phyloP scores from a whole-genome alignment of 2,113 vertebrate species.

The Clupea harengus region DNA sequence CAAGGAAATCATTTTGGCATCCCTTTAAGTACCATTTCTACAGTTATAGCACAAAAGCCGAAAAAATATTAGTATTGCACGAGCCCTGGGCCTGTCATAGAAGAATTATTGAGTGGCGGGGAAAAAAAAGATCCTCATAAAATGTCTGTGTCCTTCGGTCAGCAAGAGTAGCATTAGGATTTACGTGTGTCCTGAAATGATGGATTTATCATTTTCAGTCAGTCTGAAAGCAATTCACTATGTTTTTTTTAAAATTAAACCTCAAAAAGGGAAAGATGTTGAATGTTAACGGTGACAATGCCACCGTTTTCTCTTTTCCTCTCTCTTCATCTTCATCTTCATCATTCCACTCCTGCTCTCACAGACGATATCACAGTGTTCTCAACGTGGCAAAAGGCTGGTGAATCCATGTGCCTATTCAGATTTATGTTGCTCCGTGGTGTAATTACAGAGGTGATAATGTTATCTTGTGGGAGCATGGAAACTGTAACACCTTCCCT shows the following conservation, averaged over 20 bases:
- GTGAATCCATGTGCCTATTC: not conserved
- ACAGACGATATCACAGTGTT: not conserved
- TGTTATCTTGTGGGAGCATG: not conserved
- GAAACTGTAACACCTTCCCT: not conserved
- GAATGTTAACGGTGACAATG: not conserved
- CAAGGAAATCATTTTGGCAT: not conserved
- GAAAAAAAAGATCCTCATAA: not conserved
- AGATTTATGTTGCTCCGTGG: not conserved
- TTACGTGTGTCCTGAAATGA: constrained; percentile 11
- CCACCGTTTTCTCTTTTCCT: not conserved
- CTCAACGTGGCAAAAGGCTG: not conserved
- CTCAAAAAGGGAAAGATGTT: not conserved
- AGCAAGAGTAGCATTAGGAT: not conserved
- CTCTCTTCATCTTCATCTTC: not conserved
- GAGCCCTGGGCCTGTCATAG: constrained; percentile 5
- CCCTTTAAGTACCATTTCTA: too few relatives aligned
- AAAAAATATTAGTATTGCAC: constrained; percentile 19
- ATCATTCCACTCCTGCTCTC: not conserved
- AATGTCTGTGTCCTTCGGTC: not conserved
- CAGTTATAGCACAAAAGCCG: not conserved
- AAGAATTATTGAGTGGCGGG: constrained; percentile 20
- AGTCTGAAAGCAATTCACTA: not conserved
- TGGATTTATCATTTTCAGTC: constrained; percentile 22
- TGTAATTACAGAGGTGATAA: not conserved
- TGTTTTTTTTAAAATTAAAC: not conserved